Percentiles rank a stretch among this genome's conserved stretches.
These are phyloP conservation scores for Apocheima hispidaria DNA, from an alignment of 2,888 invertebrate species.

Conservation along the genomic window DNA sequence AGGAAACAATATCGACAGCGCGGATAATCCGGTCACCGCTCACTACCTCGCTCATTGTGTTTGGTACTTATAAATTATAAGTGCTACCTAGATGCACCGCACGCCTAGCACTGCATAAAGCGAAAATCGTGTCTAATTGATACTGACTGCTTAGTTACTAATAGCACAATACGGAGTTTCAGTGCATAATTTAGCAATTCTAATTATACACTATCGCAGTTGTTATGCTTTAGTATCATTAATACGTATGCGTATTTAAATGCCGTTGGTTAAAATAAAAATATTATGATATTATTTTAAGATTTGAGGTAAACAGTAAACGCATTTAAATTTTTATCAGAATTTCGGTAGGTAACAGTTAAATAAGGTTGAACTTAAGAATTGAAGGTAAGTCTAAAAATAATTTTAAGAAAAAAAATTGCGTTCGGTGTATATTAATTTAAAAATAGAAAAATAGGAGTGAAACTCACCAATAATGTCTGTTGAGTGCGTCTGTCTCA, in stretches of 20 bases:
- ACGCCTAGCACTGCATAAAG: neutral
- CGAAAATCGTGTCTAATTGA: constrained; percentile 10
- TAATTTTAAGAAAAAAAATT: neutral
- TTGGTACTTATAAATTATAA: neutral
- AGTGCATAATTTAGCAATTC: neutral
- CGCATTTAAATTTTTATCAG: neutral
- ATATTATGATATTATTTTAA: no score
- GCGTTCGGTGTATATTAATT: neutral
- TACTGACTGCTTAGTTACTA: constrained; percentile 5
- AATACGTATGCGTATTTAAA: no score
- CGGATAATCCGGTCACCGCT: constrained; percentile 9
- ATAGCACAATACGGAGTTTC: constrained; percentile 1
- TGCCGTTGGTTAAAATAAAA: no score
- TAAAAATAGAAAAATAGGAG: neutral
- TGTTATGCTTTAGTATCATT: neutral
- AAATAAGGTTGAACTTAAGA: neutral
- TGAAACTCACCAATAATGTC: constrained; percentile 79
- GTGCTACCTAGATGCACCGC: neutral
- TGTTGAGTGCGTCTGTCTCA: constrained; percentile 83
- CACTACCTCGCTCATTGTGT: constrained; percentile 7
- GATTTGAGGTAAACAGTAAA: neutral
- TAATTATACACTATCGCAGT: neutral
- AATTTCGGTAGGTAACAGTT: neutral
- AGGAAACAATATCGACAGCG: constrained; percentile 5
- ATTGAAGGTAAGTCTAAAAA: neutral